Evolutionary conservation across 2,113 vertebrate species (phyloP).

Genomic region (Xerus inauris): DNA sequence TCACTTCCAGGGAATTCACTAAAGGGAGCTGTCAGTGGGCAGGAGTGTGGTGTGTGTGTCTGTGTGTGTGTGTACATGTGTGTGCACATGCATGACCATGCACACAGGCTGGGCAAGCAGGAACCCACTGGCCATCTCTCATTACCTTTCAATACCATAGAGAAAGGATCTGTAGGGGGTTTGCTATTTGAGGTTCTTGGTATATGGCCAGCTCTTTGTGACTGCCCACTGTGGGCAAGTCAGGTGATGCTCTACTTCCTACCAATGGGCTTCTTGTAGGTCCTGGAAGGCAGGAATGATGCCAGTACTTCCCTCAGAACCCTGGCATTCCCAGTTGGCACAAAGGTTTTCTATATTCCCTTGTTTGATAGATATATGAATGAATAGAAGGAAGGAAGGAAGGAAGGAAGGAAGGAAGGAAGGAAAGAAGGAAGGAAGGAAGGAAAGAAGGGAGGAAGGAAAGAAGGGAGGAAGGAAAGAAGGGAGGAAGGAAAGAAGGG

Average conservation of each 20-base stretch:
- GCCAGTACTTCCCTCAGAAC: not conserved
- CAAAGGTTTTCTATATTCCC: not conserved
- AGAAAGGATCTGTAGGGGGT: not conserved
- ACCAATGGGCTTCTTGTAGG: not conserved
- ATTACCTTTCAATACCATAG: not conserved
- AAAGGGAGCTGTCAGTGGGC: not conserved
- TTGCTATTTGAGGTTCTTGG: not conserved
- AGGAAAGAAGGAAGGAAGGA: not conserved
- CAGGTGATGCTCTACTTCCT: not conserved
- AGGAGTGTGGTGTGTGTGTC: not conserved
- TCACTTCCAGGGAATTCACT: not conserved
- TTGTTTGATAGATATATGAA: not conserved
- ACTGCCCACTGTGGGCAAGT: not conserved
- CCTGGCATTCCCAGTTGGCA: not conserved
- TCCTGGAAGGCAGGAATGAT: not conserved
- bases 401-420: not conserved
- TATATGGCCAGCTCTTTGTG: not conserved
- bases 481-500: too few species aligned
- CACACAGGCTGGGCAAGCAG: not conserved
- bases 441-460: not conserved
- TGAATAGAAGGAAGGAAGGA: not conserved
- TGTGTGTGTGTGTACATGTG: not conserved
- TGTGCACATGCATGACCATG: fast-evolving
- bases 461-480: not conserved
- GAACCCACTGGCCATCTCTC: not conserved